A percentile compares a stretch with the other conserved stretches of the same genome.
Conservation (phyloP, 2,797 vertebrate species). For the Gastrophryne carolinensis region DNA sequence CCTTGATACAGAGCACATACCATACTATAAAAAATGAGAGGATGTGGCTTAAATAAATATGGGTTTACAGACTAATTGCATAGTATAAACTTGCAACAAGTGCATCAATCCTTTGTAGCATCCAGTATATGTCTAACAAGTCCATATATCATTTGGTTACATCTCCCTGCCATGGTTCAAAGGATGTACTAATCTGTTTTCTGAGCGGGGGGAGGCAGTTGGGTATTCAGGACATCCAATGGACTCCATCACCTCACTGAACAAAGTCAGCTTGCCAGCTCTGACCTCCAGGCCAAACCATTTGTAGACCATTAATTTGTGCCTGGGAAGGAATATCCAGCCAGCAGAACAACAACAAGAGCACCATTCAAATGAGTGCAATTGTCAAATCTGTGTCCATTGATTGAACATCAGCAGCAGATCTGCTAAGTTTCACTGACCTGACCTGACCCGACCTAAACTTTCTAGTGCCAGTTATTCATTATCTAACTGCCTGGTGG, state of each 20-base stretch:
- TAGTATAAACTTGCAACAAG: not conserved
- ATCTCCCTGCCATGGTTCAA: conserved; percentile 34
- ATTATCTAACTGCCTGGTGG: not conserved
- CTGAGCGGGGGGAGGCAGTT: conserved; percentile 14
- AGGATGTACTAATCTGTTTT: conserved; percentile 46
- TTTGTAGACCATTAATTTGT: conserved; percentile 47
- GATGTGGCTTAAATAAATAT: not conserved
- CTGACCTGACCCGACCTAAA: conserved; percentile 43
- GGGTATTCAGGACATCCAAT: conserved; percentile 17
- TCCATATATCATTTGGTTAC: not conserved
- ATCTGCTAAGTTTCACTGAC: conserved; percentile 45
- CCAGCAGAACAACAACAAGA: not conserved
- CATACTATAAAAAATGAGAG: not conserved
- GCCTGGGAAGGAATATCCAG: conserved; percentile 15
- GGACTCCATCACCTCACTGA: conserved; percentile 22
- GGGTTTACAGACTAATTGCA: no score
- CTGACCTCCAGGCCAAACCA: conserved; percentile 36
- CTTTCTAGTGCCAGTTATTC: not conserved
- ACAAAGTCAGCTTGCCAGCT: conserved; percentile 34
- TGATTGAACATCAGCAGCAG: conserved; percentile 32
- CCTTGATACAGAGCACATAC: not conserved
- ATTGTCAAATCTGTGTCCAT: conserved; percentile 46
- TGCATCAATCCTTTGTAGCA: conserved; percentile 7
- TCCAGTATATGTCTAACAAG: not conserved
- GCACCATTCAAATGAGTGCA: conserved; percentile 35